Evolutionary conservation across 2,113 vertebrate genomes (phyloP), one percentile per base, ranked within the genome.

Genomic region (Monarcha castaneiventris): DNA sequence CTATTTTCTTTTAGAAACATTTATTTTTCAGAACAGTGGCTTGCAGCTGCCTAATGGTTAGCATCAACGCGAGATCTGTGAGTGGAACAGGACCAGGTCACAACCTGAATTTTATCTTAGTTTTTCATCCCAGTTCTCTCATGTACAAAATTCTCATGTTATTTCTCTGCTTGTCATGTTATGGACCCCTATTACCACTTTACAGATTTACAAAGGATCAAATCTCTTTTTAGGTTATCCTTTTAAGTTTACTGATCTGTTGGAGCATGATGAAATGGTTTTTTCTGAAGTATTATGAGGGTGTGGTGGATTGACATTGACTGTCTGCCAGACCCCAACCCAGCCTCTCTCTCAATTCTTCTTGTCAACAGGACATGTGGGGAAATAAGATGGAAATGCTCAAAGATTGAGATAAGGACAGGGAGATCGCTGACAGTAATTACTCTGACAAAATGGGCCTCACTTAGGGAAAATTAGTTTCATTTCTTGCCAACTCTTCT

Each of bases 351-450:
- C 16, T 86, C 39, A 35, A 25, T 35, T 8, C 4, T 7, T 15
- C 23, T 48, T 58, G 21, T 49, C 67, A 55, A 6, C 18, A 26
- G 15, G 18, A 37, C 4, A 10, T 21, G 7, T 4, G 2, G 7
- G 9, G 10, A 41, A 48, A 41, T 22, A 58, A 68, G 15, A 30
- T 15, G n/a, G 13, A 59, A 83, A 9, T n/a, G 35, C 13, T 44
- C 18, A 8, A 7, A 44, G 15, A 9, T 3, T 10, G 2, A 66
- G 35, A n/a, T 26, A 62, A 72, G 6, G 14, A 67, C 30, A 20
- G 22, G 22, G 23, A 39, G 6, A 48, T 23, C 0, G 0, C 7
- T 37, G 11, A 21, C 10, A 63, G 20, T 13, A 58, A 14, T 39
- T 75, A 30, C 17, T 44, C 3, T 6, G 32, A 29, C 16, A 67